Conservation (phyloP, 2,797 vertebrate genomes). For the Lacerta viridis region DNA sequence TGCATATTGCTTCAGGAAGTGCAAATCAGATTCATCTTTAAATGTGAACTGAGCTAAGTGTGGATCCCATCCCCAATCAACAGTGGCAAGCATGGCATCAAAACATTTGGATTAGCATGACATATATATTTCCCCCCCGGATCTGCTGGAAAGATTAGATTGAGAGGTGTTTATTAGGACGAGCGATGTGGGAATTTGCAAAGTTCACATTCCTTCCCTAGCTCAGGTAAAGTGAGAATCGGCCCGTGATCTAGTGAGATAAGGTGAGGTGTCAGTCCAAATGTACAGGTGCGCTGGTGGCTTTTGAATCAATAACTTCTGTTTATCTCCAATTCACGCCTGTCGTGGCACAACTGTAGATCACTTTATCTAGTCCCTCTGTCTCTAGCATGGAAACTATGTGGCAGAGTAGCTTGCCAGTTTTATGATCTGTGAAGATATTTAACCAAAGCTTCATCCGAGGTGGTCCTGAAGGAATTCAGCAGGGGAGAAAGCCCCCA, state of each 20-base stretch:
- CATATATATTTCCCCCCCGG: not conserved
- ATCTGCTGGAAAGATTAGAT: not conserved
- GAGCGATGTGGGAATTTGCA: not conserved
- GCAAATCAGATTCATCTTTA: no score
- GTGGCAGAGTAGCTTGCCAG: constrained; percentile 80
- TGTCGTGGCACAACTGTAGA: constrained; percentile 75
- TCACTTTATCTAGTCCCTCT: constrained; percentile 75
- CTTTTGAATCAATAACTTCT: constrained; percentile 66
- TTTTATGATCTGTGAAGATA: constrained; percentile 83
- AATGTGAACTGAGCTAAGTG: no score
- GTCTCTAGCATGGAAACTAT: constrained; percentile 71
- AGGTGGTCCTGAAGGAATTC: constrained; percentile 81
- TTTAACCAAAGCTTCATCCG: constrained; percentile 77
- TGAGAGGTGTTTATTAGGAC: not conserved
- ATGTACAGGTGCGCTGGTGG: constrained; percentile 46
- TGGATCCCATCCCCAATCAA: no score
- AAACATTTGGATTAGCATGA: no score
- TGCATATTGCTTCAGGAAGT: not conserved
- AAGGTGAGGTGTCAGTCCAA: constrained; percentile 53
- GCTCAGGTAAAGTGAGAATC: not conserved
- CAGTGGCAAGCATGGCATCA: no score
- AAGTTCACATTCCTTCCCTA: not conserved
- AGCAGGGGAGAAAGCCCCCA: constrained; percentile 28
- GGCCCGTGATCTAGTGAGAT: not conserved
- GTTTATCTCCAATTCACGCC: constrained; percentile 77